These are phyloP conservation scores for Chelonus formosanus DNA, from an alignment of 2,888 invertebrate species.

Conservation along the genomic window DNA sequence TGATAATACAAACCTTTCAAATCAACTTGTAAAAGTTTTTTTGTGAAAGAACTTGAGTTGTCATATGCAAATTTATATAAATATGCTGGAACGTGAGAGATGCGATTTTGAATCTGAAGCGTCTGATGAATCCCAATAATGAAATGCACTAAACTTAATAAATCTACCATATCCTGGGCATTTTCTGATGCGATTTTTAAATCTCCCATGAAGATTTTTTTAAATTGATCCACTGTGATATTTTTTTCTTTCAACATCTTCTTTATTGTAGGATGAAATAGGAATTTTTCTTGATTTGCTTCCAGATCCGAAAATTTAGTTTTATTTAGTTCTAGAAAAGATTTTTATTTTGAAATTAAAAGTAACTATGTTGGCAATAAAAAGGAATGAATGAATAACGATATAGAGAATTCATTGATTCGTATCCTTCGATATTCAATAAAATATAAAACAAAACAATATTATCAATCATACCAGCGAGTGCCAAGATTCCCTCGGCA, in stretches of 20 bases:
- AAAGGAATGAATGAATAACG: too few species aligned
- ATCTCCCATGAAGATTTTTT: constrained; percentile 47
- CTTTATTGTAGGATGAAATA: constrained; percentile 34
- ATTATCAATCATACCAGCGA: constrained; percentile 23
- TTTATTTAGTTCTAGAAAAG: constrained; percentile 32
- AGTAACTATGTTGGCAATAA: too few species aligned
- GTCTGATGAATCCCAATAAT: constrained; percentile 46
- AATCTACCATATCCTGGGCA: constrained; percentile 38
- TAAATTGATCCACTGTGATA: constrained; percentile 44
- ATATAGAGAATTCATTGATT: too few species aligned
- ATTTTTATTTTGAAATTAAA: too few species aligned
- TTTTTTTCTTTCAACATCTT: constrained; percentile 36
- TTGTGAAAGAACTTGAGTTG: constrained; percentile 35
- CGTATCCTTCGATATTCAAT: too few species aligned
- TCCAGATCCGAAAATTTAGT: constrained; percentile 34
- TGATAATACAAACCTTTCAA: constrained; percentile 42
- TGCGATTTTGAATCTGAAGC: constrained; percentile 42
- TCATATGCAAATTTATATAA: constrained; percentile 53
- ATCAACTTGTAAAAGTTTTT: constrained; percentile 35
- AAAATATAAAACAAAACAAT: too few species aligned
- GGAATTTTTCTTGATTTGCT: constrained; percentile 35
- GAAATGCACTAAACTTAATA: constrained; percentile 48
- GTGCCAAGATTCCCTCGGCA: constrained; percentile 45
- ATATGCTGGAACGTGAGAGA: constrained; percentile 42
- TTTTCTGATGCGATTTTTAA: constrained; percentile 38